phyloP scores from a whole-genome alignment of 2,888 invertebrate species.

The Drosophila subquinaria region DNA sequence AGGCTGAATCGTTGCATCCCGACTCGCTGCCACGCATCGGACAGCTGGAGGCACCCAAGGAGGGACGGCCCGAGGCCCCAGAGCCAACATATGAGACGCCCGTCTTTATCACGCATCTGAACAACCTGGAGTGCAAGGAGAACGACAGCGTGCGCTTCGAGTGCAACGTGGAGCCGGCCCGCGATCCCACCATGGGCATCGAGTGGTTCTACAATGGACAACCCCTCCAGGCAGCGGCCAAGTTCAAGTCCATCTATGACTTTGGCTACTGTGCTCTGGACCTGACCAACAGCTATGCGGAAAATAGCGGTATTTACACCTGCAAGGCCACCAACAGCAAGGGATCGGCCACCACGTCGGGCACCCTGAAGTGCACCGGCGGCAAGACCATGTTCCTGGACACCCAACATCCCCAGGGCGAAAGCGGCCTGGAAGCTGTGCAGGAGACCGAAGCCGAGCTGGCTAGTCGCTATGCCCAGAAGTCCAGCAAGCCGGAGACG shows the following conservation, averaged over 20 bases:
- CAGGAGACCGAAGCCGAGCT: conserved; percentile 95
- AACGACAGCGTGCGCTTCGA: conserved; percentile 95
- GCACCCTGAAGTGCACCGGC: conserved; percentile 93
- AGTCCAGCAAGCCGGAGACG: conserved; percentile 90
- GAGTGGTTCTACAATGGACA: conserved; percentile 98
- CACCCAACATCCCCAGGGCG: conserved; percentile 98
- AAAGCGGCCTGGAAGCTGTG: conserved; percentile 94
- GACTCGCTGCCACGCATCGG: conserved; percentile 94
- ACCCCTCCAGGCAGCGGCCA: conserved; percentile 93
- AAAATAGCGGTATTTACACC: conserved; percentile 96
- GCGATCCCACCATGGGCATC: conserved; percentile 95
- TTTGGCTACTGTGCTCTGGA: conserved; percentile 98
- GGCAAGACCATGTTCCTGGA: conserved; percentile 93
- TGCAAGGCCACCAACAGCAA: conserved; percentile 95
- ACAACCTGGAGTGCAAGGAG: conserved; percentile 95
- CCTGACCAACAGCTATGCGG: conserved; percentile 93
- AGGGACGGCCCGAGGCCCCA: conserved; percentile 88
- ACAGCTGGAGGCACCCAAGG: conserved; percentile 92
- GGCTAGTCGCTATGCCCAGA: conserved; percentile 90
- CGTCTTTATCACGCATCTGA: conserved; percentile 95
- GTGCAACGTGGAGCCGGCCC: conserved; percentile 95
- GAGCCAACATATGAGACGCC: conserved; percentile 94
- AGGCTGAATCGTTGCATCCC: conserved; percentile 95
- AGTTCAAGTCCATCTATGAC: conserved; percentile 97
- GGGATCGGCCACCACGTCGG: conserved; percentile 95